Conservation (phyloP, 2,113 vertebrate genomes). For the Tupaia tana region DNA sequence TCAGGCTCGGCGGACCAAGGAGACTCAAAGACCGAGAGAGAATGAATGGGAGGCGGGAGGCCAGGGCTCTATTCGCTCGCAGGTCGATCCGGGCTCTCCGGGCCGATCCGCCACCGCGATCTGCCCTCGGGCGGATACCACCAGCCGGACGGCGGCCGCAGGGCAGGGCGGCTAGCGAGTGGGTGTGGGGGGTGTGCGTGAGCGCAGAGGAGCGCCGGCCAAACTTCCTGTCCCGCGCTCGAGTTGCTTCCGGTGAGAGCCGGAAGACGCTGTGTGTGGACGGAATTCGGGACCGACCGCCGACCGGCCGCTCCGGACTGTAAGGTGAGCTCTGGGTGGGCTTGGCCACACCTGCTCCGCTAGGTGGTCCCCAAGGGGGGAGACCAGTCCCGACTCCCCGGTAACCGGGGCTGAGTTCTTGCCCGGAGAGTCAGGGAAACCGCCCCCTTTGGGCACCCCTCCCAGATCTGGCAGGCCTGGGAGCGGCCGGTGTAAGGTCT, state of each 20-base stretch:
- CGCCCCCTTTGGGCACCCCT: not conserved
- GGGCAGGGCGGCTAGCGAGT: not conserved
- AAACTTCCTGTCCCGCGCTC: constrained; percentile 82
- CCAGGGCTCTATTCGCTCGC: rapidly evolving
- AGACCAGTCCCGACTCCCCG: not conserved
- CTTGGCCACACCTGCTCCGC: not conserved
- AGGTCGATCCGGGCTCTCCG: too few relatives aligned
- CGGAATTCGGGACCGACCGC: constrained; percentile 63
- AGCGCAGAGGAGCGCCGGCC: not conserved
- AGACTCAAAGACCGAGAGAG: not conserved
- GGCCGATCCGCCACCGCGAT: rapidly evolving
- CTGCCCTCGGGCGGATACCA: rapidly evolving
- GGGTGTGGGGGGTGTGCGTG: constrained; percentile 1
- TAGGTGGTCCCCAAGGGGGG: not conserved
- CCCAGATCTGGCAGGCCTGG: not conserved
- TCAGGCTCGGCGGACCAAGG: not conserved
- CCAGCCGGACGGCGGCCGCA: rapidly evolving
- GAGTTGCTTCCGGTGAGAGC: constrained; percentile 78
- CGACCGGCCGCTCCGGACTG: constrained; percentile 3
- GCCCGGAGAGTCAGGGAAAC: not conserved
- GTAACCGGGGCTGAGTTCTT: not conserved
- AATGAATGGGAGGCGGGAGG: not conserved
- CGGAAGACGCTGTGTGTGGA: constrained; percentile 79
- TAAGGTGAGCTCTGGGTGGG: constrained; percentile 55
- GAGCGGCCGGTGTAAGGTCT: constrained; percentile 23